Evolutionary conservation across 2,797 vertebrate species (phyloP).

Genomic region (Sebastes flavidus): DNA sequence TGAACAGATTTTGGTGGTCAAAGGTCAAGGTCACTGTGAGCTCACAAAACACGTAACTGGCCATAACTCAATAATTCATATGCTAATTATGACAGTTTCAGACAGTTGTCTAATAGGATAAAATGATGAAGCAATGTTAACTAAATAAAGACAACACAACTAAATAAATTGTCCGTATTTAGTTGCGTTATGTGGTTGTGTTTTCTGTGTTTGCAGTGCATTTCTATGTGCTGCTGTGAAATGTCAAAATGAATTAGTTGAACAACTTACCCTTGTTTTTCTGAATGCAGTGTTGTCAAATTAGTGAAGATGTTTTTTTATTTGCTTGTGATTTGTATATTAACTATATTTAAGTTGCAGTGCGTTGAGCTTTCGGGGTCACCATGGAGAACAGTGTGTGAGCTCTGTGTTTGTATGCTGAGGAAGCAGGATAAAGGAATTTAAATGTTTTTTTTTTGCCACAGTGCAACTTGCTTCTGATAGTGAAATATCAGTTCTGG

Average conservation of each 20-base stretch:
- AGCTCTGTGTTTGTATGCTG: slow-evolving; percentile 5
- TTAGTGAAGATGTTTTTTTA: neutral
- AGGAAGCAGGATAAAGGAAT: neutral
- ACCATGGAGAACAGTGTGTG: neutral
- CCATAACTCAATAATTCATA: no score
- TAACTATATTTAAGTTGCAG: neutral
- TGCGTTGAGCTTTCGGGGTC: neutral
- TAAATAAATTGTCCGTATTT: neutral
- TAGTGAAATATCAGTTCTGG: slow-evolving; percentile 36
- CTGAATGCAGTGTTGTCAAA: neutral
- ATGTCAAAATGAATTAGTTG: neutral
- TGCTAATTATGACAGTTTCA: no score
- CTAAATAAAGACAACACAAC: no score
- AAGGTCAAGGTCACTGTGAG: no score
- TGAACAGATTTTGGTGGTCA: no score
- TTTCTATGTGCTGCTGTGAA: neutral
- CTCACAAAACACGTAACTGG: fast-evolving
- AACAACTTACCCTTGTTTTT: neutral
- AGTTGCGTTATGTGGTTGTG: neutral
- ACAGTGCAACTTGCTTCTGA: slow-evolving; percentile 2
- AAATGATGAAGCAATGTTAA: no score
- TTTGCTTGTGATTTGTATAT: neutral
- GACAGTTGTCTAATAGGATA: no score
- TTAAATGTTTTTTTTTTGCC: slow-evolving; percentile 5
- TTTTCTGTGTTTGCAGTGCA: neutral